phyloP scores from a whole-genome alignment of 1,140 invertebrate genomes.

The Lepidurus apus region DNA sequence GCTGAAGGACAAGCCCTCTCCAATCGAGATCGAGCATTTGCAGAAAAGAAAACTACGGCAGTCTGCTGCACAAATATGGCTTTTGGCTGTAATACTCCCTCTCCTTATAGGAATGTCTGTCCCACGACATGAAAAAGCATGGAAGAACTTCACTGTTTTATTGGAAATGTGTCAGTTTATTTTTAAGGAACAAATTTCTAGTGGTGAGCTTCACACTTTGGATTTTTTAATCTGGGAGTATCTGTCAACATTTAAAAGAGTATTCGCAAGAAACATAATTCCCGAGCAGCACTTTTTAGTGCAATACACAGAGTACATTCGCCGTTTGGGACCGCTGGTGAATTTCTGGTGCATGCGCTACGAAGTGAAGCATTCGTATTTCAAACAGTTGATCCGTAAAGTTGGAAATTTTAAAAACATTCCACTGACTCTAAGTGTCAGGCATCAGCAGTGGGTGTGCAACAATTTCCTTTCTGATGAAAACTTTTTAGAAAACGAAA shows the following conservation, averaged over 20 bases:
- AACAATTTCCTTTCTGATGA: too few species aligned
- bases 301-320: conserved; percentile 22
- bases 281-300: conserved; percentile 26
- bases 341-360: conserved; percentile 30
- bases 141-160: conserved; percentile 22
- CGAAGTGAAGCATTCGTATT: conserved; percentile 29
- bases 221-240: conserved; percentile 23
- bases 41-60: conserved; percentile 27
- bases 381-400: conserved; percentile 20
- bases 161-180: conserved; percentile 14
- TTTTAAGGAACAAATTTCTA: conserved; percentile 19
- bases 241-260: background rate
- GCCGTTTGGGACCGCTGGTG: conserved; percentile 22
- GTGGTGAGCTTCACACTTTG: background rate
- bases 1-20: conserved; percentile 29
- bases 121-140: background rate
- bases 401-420: conserved; percentile 29
- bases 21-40: conserved; percentile 23
- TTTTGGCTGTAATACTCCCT: conserved; percentile 5
- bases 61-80: conserved; percentile 26
- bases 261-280: conserved; percentile 25
- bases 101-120: conserved; percentile 14
- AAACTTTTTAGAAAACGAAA: too few species aligned
- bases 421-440: conserved; percentile 19
- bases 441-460: too few species aligned